Base-by-base conservation (phyloP, 2,888 invertebrate species). In the Plebejus anna region DNA sequence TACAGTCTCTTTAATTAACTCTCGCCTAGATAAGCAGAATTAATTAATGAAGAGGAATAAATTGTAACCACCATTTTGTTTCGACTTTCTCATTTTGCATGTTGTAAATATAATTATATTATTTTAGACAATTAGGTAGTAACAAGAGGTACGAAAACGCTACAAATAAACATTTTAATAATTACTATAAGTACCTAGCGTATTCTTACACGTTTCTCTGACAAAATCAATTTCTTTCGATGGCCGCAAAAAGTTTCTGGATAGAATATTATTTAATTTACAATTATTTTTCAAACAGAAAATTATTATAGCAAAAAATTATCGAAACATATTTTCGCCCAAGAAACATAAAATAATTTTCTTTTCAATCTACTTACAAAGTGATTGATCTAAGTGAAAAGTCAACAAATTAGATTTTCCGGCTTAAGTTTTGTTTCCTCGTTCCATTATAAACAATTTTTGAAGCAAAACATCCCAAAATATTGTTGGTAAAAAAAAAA, bases 1-100 rank as follows among this genome's bases (percentile, higher is more conserved):
- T 32, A 73, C 28, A 73, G 73, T 55, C 55, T 51, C 47, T 73
- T 73, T 73, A 51, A 73, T 73, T 73, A 73, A 51, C 73, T 73
- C 28, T 55, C 51, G 47, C 32, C 71, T 51, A 73, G 47, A 73
- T 47, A 73, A 73, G 47, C 73, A 73, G 55, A 51, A 47, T 32
- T 32, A 51, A 51, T 73, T 73, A 73, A 73, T 73, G 47, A 55
- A 73, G 13, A 32, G 47, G 73, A 73, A 73, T 66, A 32, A 66
- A 66, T 66, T 66, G 32, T 66, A 32, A 32, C 32, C 32, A 66
- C 32, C 4, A 61, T 28, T 61, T 61, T 61, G 59, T 61, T 61
- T 28, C 61, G 7, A 11, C 61, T 59, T 59, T 55, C 59, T 59
- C 59, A 11, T 61, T 28, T 61, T 32, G 61, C 61, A 2, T 2